These are phyloP conservation scores for Drosophila santomea DNA, from an alignment of 1,140 invertebrate genomes.

Conservation along the genomic window DNA sequence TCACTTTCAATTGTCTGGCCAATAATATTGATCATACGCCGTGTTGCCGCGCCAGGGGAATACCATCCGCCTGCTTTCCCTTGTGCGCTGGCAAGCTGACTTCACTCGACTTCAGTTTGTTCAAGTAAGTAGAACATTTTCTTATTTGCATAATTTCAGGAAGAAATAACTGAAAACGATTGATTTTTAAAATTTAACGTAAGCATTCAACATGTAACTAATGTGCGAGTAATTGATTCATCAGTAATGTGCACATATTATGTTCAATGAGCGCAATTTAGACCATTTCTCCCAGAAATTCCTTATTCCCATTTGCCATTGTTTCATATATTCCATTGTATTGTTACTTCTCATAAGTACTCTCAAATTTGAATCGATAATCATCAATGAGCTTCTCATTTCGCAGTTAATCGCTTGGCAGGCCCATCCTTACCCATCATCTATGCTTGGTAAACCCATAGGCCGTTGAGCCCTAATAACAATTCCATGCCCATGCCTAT, in stretches of 20 bases:
- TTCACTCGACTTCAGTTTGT: slow-evolving; percentile 91
- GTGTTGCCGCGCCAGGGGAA: slow-evolving; percentile 90
- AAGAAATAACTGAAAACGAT: no score
- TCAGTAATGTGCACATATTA: no score
- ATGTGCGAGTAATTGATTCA: no score
- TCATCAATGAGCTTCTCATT: slow-evolving; percentile 29
- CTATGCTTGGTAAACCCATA: slow-evolving; percentile 16
- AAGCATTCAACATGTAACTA: background rate
- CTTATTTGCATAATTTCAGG: no score
- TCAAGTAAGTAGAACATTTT: slow-evolving; percentile 87
- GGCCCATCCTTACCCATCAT: slow-evolving; percentile 24
- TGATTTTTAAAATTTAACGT: no score
- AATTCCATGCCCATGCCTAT: slow-evolving; percentile 13
- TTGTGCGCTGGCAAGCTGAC: slow-evolving; percentile 92
- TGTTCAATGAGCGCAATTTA: no score
- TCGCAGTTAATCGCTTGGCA: slow-evolving; percentile 23
- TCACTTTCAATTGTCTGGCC: slow-evolving; percentile 91
- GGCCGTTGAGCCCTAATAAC: slow-evolving; percentile 42
- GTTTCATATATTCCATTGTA: background rate
- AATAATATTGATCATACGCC: slow-evolving; percentile 92
- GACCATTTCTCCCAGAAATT: background rate
- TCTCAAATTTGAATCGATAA: slow-evolving; percentile 39
- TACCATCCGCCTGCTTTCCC: slow-evolving; percentile 90
- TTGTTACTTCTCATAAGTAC: slow-evolving; percentile 1
- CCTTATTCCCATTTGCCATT: background rate